A percentile compares a stretch with the other conserved stretches of the same genome.
These are phyloP conservation scores for Phenganax stokvisi DNA, from an alignment of 92 coral and sea anemone species.

Conservation along the genomic window DNA sequence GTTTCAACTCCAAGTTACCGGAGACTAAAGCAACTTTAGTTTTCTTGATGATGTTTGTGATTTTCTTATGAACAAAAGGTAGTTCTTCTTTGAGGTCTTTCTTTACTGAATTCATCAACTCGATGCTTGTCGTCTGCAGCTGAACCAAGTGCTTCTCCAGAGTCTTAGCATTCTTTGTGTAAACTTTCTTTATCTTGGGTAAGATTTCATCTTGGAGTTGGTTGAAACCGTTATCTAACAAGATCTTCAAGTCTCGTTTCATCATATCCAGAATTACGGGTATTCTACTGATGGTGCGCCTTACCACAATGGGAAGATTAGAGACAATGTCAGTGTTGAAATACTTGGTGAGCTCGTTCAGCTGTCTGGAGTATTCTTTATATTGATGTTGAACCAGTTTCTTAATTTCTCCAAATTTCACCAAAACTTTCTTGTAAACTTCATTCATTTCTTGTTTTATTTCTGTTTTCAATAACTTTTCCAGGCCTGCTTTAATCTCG, in stretches of 20 bases:
- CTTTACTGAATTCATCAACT: neutral
- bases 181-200: neutral
- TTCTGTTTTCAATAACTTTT: neutral
- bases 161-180: neutral
- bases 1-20: slow-evolving; percentile 6
- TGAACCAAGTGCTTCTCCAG: neutral
- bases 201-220: slow-evolving; percentile 20
- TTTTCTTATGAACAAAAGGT: neutral
- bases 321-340: slow-evolving; percentile 6
- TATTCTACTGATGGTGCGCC: slow-evolving; percentile 6
- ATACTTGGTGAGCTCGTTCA: neutral
- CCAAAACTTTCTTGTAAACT: slow-evolving; percentile 38
- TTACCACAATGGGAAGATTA: slow-evolving; percentile 4
- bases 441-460: slow-evolving; percentile 35
- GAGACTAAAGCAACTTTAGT: slow-evolving; percentile 4
- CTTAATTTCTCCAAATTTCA: slow-evolving; percentile 1
- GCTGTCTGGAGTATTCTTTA: neutral
- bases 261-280: slow-evolving; percentile 6
- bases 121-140: neutral
- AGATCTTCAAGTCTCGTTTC: neutral
- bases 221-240: slow-evolving; percentile 3
- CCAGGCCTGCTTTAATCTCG: neutral
- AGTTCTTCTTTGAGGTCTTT: slow-evolving; percentile 3
- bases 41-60: neutral
- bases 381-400: neutral